Base-by-base conservation (phyloP, 1,140 invertebrate species). In the Cecropterus lyciades region DNA sequence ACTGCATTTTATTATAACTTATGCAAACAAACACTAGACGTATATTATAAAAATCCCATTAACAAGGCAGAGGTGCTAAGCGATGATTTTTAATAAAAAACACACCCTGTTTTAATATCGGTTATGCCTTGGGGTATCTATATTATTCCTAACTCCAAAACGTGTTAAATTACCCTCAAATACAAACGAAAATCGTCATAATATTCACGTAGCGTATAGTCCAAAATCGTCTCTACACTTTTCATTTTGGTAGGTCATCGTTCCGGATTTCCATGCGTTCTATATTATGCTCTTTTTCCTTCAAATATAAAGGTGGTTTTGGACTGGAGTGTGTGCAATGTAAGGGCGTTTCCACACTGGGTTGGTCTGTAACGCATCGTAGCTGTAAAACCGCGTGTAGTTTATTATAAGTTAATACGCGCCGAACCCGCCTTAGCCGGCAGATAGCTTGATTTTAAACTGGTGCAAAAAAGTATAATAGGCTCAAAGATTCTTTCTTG, bases 331-430 rank as follows among this genome's bases (percentile, higher is more conserved):
- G 7, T 3, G n/a, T 17, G 7, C 1, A 30, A 8, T 6, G 13
- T 72, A 73, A 75, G 52, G 71, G 27, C 53, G n/a, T 70, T 30
- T 72, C 10, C 27, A 72, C 33, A 69, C 11, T 51, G 24, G 17
- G n/a, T 43, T 20, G 55, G 52, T 59, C 9, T 66, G 68, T 65
- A 82, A 85, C 80, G 79, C 80, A 85, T 82, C 75, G 76, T 73
- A 68, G 65, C 73, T 70, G 75, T 77, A 79, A 83, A 85, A 85
- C 81, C 82, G 72, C 77, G 79, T 75, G 77, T 80, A 85, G 84
- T 89, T 89, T 89, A 89, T 89, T 89, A 89, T 87, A 87, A 87
- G 85, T 87, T 89, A 89, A 89, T 89, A 87, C 82, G 82, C 73
- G 75, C 70, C 72, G 69, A 72, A 78, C 79, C 74, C 77, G 76